Evolutionary conservation across 2,113 vertebrate genomes (phyloP).

Genomic region (Bubo bubo): DNA sequence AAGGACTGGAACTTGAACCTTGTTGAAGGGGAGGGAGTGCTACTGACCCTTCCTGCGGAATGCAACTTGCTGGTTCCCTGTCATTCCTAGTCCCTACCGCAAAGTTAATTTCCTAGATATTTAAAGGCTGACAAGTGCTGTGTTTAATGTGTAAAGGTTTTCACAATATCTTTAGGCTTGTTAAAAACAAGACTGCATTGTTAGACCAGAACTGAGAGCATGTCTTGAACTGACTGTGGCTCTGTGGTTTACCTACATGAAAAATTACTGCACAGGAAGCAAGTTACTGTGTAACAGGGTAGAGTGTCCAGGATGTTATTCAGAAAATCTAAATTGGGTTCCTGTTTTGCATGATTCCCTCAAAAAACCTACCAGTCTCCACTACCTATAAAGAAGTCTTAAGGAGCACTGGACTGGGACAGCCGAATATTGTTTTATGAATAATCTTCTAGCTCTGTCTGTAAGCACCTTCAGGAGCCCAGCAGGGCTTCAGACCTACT

Average conservation of each 20-base stretch:
- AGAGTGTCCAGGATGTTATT: background rate
- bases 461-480: background rate
- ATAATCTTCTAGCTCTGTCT: background rate
- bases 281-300: background rate
- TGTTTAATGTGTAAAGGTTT: background rate
- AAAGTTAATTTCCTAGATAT: background rate
- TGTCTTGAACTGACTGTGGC: background rate
- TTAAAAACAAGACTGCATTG: background rate
- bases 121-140: background rate
- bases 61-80: background rate
- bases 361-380: background rate
- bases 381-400: background rate
- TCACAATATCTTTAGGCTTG: background rate
- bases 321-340: background rate
- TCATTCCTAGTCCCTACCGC: background rate
- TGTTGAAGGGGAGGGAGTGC: background rate
- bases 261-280: background rate
- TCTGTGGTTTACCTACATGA: background rate
- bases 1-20: background rate
- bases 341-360: background rate
- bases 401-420: background rate
- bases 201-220: background rate
- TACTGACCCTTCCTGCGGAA: background rate
- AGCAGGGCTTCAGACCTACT: background rate
- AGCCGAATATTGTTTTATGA: background rate